Percentiles rank a stretch among this genome's conserved stretches.
Evolutionary conservation across 2,113 vertebrate species (phyloP).

Genomic region (Porphyrio hochstetteri): DNA sequence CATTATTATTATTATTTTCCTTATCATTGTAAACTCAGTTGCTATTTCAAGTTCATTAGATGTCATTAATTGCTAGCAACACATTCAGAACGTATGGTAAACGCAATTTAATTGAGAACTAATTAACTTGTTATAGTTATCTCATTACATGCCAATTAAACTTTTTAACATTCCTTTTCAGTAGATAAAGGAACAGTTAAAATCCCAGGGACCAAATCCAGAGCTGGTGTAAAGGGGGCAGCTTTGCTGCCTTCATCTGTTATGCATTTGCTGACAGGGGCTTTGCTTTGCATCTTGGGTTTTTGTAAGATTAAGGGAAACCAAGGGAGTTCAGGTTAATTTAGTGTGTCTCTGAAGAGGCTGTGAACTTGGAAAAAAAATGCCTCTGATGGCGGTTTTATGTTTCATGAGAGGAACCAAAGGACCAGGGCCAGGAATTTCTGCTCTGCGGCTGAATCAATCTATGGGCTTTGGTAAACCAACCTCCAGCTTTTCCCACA

Average conservation of each 20-base stretch:
- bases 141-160: slow-evolving; percentile 79
- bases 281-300: neutral
- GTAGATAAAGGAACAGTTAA: slow-evolving; percentile 71
- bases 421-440: neutral
- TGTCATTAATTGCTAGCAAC: slow-evolving; percentile 72
- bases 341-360: neutral
- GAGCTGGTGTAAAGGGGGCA: neutral
- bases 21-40: slow-evolving; percentile 42
- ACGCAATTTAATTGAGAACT: slow-evolving; percentile 77
- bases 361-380: neutral
- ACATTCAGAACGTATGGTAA: slow-evolving; percentile 71
- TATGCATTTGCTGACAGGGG: neutral
- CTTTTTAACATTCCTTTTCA: slow-evolving; percentile 74
- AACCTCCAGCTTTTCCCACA: neutral
- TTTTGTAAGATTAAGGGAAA: slow-evolving; percentile 36
- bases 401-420: neutral
- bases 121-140: slow-evolving; percentile 80
- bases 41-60: slow-evolving; percentile 67
- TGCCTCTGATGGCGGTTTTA: neutral
- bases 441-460: neutral
- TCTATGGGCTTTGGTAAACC: neutral
- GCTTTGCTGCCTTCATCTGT: neutral
- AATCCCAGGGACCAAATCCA: slow-evolving; percentile 11
- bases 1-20: slow-evolving; percentile 46
- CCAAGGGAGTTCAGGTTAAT: slow-evolving; percentile 29